These are phyloP conservation scores for Phytoseiulus persimilis DNA, from an alignment of 2,888 invertebrate species.

Conservation along the genomic window DNA sequence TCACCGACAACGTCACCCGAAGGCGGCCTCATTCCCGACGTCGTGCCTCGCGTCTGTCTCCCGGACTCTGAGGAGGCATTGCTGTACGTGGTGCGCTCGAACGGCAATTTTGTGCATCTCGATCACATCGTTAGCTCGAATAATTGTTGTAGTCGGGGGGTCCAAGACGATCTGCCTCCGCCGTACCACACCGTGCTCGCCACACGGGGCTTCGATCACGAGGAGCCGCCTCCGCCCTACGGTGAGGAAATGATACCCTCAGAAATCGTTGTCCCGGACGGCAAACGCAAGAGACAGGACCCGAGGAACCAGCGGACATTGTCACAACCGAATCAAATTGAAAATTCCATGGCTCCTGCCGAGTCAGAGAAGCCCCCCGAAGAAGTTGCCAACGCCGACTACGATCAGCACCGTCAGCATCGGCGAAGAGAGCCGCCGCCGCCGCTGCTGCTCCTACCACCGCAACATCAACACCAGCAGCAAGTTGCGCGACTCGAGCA, in stretches of 20 bases:
- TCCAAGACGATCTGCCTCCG: slow-evolving; percentile 20
- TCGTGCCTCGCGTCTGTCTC: slow-evolving; percentile 24
- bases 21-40: slow-evolving; percentile 11
- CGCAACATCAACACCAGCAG: neutral
- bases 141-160: slow-evolving; percentile 23
- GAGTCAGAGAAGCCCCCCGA: neutral
- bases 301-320: neutral
- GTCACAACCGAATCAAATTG: neutral
- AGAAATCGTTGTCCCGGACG: neutral
- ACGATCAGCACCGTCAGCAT: neutral
- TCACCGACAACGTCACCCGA: slow-evolving; percentile 27
- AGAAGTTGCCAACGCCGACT: neutral
- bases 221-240: slow-evolving; percentile 34
- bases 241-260: slow-evolving; percentile 25
- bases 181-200: slow-evolving; percentile 37
- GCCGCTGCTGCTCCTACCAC: neutral
- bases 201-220: neutral
- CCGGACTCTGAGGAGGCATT: slow-evolving; percentile 27
- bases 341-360: neutral
- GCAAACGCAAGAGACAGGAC: neutral
- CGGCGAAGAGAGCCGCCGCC: neutral
- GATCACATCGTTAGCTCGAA: slow-evolving; percentile 34
- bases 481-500: neutral
- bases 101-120: slow-evolving; percentile 33
- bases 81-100: slow-evolving; percentile 36